phyloP scores from a whole-genome alignment of 2,888 invertebrate genomes.

The Nomada lathburiana region DNA sequence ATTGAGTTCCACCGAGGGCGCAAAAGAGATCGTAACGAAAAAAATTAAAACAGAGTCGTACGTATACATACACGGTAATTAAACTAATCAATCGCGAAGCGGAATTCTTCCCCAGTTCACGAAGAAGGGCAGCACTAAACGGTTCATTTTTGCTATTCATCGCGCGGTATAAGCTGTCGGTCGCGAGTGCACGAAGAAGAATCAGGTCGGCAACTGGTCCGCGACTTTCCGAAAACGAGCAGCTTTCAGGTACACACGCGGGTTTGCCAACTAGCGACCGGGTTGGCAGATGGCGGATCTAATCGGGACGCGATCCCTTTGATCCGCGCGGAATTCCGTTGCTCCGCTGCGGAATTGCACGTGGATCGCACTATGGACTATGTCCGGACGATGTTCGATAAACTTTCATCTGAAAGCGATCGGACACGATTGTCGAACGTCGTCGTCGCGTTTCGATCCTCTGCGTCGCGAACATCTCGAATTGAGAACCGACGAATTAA shows the following conservation, averaged over 20 bases:
- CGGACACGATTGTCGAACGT: constrained; percentile 43
- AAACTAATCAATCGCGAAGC: background rate
- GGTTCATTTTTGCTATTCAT: background rate
- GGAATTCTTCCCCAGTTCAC: background rate
- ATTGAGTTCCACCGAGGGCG: too few relatives aligned
- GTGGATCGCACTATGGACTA: background rate
- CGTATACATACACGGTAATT: background rate
- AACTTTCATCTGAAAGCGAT: constrained; percentile 73
- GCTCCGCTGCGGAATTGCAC: constrained; percentile 1
- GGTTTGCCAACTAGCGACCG: constrained; percentile 24
- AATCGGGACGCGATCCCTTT: constrained; percentile 52
- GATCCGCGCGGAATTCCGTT: constrained; percentile 50
- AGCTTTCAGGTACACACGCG: constrained; percentile 31
- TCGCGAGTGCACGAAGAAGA: background rate
- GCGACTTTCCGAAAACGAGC: constrained; percentile 34
- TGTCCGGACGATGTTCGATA: constrained; percentile 60
- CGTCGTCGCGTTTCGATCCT: constrained; percentile 24
- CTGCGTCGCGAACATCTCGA: constrained; percentile 2
- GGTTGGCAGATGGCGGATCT: constrained; percentile 30
- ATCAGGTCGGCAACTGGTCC: background rate
- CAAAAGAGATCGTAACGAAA: too few relatives aligned
- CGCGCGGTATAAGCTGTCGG: too few relatives aligned
- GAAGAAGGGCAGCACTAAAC: too few relatives aligned
- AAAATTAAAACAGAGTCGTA: too few relatives aligned
- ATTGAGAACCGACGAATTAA: constrained; percentile 1